Evolutionary conservation across 2,797 vertebrate species (phyloP).

Genomic region (Fistularia commersonii): DNA sequence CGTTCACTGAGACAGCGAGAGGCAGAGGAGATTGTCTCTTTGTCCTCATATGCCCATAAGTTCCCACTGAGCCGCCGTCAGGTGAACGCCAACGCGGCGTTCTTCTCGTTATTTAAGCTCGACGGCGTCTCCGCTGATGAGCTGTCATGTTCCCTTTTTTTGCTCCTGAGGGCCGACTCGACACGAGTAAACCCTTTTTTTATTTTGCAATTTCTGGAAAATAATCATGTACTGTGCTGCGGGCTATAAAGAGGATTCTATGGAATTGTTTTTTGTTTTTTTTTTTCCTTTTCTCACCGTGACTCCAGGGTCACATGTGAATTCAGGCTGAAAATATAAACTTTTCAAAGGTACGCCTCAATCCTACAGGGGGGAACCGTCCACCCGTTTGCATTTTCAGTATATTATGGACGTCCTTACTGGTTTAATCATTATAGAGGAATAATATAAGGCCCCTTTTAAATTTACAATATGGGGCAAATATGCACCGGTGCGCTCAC

Average conservation of each 20-base stretch:
- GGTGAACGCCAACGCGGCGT: neutral
- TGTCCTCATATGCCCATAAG: conserved; percentile 8
- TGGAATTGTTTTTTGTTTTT: neutral
- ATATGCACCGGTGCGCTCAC: neutral
- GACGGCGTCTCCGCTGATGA: no score
- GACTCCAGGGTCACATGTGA: neutral
- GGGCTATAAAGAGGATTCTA: neutral
- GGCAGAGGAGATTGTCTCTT: neutral
- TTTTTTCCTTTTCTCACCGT: no score
- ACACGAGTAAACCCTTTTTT: no score
- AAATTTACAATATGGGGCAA: neutral
- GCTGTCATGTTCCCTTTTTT: neutral
- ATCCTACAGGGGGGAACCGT: neutral
- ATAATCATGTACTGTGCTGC: neutral
- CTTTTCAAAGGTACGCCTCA: neutral
- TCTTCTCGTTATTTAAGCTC: neutral
- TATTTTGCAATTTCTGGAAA: no score
- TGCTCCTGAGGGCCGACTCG: neutral
- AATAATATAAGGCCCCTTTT: neutral
- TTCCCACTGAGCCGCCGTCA: neutral
- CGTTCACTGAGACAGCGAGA: neutral
- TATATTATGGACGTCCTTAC: neutral
- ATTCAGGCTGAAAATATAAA: neutral
- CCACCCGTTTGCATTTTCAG: neutral
- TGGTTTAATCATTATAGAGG: neutral